Base-by-base conservation (phyloP, 2,888 invertebrate genomes). In the Sclerodermus sp. region DNA sequence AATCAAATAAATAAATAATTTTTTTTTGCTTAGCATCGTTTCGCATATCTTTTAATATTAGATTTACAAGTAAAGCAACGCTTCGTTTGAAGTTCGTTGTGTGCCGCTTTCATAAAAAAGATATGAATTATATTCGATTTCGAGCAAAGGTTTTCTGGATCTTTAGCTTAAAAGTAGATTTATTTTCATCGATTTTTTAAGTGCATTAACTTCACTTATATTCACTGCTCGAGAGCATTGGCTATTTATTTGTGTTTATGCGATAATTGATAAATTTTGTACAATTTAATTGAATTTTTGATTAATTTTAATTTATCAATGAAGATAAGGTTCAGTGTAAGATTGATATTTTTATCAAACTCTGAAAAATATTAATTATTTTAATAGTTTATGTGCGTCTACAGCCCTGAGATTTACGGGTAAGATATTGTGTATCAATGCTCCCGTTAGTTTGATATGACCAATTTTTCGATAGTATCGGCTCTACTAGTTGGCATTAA, bases 1-100 rank as follows among this genome's bases (percentile, higher is more conserved):
- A 74, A 71, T 76, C 73, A 77, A 77, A 77, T 77, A 77, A 75
- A 75, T 75, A 75, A 75, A 77, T 76, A 75, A 66, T 70, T 73
- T 77, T 74, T 65, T 62, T 71, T 71, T 68, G 64, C 70, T 73
- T 63, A 68, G 63, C 66, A 66, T 70, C 61, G 67, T 70, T 70
- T 70, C 66, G 66, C 64, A 58, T 64, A 68, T 62, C 57, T 66
- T n/a, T 70, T 68, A 66, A 64, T 68, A 67, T 66, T 70, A 64
- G 64, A 66, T 70, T 60, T 60, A 65, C 61, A 65, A 67, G 62
- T 65, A 63, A 34, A 34, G 34, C 34, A 12, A 12, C 12, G 12
- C 10, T 34, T 34, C 34, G 12, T 34, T 34, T n/a, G 12, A 34
- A 13, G 4, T 34, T 34, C 34, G 34, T 34, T 34, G 34, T n/a